A percentile compares a stretch with the other conserved stretches of the same genome.
Evolutionary conservation across 1,140 invertebrate genomes (phyloP).

Genomic region (Brachionus sp.): DNA sequence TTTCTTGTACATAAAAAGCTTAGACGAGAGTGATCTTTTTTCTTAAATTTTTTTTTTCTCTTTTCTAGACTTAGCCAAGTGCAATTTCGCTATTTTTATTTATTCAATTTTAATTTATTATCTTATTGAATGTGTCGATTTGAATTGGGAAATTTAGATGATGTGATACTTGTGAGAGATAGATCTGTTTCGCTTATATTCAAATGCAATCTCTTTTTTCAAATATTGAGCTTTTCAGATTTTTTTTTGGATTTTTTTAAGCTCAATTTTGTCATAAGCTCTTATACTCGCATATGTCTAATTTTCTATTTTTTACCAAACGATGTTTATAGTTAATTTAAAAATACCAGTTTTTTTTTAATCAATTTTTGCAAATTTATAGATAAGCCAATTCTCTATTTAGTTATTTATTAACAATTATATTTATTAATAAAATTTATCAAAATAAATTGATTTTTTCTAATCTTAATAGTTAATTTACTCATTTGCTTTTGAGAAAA

Average conservation of each 20-base stretch:
- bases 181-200: background rate
- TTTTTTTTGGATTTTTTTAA: background rate
- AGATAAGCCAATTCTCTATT: constrained; percentile 9
- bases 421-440: constrained; percentile 33
- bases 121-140: background rate
- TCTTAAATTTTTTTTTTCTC: background rate
- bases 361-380: constrained; percentile 17
- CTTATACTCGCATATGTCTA: background rate
- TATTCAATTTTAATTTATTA: background rate
- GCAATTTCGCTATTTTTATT: background rate
- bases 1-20: background rate
- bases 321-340: constrained; percentile 29
- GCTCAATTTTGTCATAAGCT: background rate
- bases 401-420: constrained; percentile 27
- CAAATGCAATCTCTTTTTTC: constrained; percentile 1
- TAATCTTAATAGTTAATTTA: too few species aligned
- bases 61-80: background rate
- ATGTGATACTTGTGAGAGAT: background rate
- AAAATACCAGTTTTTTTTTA: constrained; percentile 11
- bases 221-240: background rate
- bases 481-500: too few species aligned
- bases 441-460: background rate
- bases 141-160: background rate
- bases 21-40: background rate
- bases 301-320: background rate